Conservation (phyloP, 2,113 vertebrate genomes). For the Halcyon malimbica region DNA sequence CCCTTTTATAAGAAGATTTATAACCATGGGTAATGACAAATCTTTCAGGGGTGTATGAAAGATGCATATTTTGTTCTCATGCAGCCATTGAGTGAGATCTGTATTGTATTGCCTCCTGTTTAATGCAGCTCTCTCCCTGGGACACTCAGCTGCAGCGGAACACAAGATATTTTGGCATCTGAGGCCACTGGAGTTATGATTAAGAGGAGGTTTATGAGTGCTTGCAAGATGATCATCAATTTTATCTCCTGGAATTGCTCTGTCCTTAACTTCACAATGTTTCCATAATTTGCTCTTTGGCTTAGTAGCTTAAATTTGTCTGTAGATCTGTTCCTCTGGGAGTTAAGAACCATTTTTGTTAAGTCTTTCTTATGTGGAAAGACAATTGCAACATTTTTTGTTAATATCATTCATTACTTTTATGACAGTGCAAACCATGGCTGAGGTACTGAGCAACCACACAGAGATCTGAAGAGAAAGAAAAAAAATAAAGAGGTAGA, state of each 20-base stretch:
- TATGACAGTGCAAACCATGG: neutral
- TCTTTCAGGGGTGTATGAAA: neutral
- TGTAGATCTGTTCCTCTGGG: neutral
- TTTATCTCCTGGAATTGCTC: slow-evolving; percentile 14
- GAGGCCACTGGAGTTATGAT: neutral
- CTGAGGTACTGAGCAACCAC: neutral
- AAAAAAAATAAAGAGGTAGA: neutral
- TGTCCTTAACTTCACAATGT: neutral
- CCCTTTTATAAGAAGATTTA: neutral
- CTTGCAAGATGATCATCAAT: neutral
- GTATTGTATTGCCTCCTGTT: neutral
- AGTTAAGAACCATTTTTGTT: neutral
- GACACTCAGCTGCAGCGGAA: neutral
- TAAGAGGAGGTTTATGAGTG: neutral
- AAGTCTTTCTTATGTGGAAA: neutral
- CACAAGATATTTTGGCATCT: neutral
- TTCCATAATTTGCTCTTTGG: neutral
- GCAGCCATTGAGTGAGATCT: neutral
- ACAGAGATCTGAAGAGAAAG: neutral
- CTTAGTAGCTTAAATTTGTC: slow-evolving; percentile 3
- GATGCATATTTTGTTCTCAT: neutral
- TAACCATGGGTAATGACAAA: neutral
- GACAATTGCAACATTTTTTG: neutral
- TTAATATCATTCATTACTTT: slow-evolving; percentile 9
- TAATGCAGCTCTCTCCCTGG: neutral